Evolutionary conservation across 1,140 invertebrate genomes (phyloP), one percentile per base, ranked within the genome.

Genomic region (Zaprionus davidi): DNA sequence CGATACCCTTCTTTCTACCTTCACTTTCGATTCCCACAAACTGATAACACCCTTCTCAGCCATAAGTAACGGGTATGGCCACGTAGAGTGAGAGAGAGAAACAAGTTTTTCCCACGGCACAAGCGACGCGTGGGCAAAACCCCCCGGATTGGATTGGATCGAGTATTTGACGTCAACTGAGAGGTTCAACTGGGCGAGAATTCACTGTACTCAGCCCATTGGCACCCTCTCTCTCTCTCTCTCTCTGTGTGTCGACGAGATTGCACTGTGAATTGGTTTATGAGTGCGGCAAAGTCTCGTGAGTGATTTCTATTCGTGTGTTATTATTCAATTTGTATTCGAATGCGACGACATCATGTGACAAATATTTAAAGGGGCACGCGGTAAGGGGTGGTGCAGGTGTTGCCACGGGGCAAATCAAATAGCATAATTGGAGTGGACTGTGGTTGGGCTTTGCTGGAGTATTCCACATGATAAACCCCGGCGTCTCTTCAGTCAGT

Each of bases 101-200:
- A 86, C 83, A 3, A 78, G 83, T 86, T 86, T 66, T 76, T 78
- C 70, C 60, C 44, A 83, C 73, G 68, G 67, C 72, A 34, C 46
- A 57, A 60, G 38, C 64, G 72, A 22, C 72, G 80, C 84, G 82
- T 86, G 82, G 82, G 82, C 73, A 86, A 73, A 78, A 69, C 71
- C 60, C 73, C 58, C 55, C 58, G 55, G 62, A 62, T 60, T 71
- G 58, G 26, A 65, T 75, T 74, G 71, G 59, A 73, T 69, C 57
- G 46, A 34, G 31, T 26, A 28, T 71, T 71, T 75, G 72, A 75
- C 72, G 67, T 75, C 67, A 75, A 41, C 41, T 1, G n/a, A 46
- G n/a, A 1, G 41, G 41, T 46, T 17, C 17, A 46, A 46, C 41
- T 46, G n/a, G 41, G 24, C 62, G 56, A 58, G 56, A 17, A 49